Base-by-base conservation (phyloP, 2,113 vertebrate species). In the Syngnathus typhle region DNA sequence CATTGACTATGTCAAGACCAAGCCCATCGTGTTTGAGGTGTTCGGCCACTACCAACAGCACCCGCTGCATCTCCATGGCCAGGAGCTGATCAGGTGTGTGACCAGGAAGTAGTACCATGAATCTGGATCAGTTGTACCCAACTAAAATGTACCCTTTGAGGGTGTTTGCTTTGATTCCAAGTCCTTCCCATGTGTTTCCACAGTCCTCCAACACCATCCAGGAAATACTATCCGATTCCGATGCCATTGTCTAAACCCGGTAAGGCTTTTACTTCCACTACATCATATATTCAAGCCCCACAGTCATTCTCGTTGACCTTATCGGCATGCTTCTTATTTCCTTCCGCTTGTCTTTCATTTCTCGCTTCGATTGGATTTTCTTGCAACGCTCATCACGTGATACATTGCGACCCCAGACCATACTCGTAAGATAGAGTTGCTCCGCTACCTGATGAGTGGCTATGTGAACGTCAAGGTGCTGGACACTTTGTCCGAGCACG, bases 241-340 rank as follows among this genome's bases (percentile, higher is more conserved):
- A 99, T 98, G 97, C 97, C 97, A 1, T 93, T 98, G 54, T 99
- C 97, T 52, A 99, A 93, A 86, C 97, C 97, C 93, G 97, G 97
- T 94, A 87, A 86, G 90, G 68, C 21, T 65, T 65, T 21, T 11
- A 63, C 43, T 59, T 18, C 64, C 16, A 18, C 66, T 32, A 1
- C 41, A 47, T 1, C 16, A 38, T 38, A n/a, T 18, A 11, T n/a
- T 23, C 56, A 41, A 44, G 8, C 27, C 23, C 67, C 72, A 56
- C 36, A 56, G 8, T 83, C 67, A 64, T 64, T 60, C 55, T 61
- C 32, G 65, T 75, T 18, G 60, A 41, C 60, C 49, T 76, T 71
- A 67, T 81, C 81, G 85, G 76, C 89, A 88, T 89, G 82, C 85
- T 82, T 85, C 79, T 90, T 72, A 67, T 85, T 3, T 85, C 70